Base-by-base conservation (phyloP, 2,888 invertebrate species). In the Exocentrus adspersus region DNA sequence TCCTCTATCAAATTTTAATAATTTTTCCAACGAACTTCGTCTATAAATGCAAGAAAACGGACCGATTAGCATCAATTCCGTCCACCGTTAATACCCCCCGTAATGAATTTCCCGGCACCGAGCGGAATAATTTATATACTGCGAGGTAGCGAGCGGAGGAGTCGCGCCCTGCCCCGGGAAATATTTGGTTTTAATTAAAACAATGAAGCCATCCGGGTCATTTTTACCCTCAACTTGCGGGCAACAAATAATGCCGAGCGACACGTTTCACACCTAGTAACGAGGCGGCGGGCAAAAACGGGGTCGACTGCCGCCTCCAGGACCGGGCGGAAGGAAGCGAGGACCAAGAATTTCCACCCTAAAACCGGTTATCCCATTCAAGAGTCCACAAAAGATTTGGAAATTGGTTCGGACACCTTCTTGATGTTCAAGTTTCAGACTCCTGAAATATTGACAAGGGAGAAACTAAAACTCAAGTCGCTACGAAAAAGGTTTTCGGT, bases 181-280 rank as follows among this genome's bases (percentile, higher is more conserved):
- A 62, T 52, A 62, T 57, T 52, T 30, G 51, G 28, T 50, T 69
- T 69, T 69, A 69, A 69, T 69, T 69, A 69, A 69, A 66, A 60
- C 64, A 64, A 66, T 69, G 62, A 59, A 69, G 68, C 61, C 62
- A 59, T 68, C 51, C 60, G 57, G 60, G 68, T 17, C 60, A 57
- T 63, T 68, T 63, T 68, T 68, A 43, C 61, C 53, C 43, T n/a
- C 24, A 50, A 52, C 58, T 62, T 59, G 69, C 63, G 72, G 71
- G 75, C 70, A 73, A 77, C 77, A 77, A 77, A 78, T 78, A 76
- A 76, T 71, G 68, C 63, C 53, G 68, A 62, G 66, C 68, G 75
- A 77, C 76, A 75, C 75, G 71, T 76, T 77, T 77, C 75, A 69
- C 79, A 77, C 78, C 77, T 77, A 73, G 69, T 78, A 78, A 78